These are phyloP conservation scores for Bombus fervidus DNA, from an alignment of 1,140 invertebrate species.

Conservation along the genomic window DNA sequence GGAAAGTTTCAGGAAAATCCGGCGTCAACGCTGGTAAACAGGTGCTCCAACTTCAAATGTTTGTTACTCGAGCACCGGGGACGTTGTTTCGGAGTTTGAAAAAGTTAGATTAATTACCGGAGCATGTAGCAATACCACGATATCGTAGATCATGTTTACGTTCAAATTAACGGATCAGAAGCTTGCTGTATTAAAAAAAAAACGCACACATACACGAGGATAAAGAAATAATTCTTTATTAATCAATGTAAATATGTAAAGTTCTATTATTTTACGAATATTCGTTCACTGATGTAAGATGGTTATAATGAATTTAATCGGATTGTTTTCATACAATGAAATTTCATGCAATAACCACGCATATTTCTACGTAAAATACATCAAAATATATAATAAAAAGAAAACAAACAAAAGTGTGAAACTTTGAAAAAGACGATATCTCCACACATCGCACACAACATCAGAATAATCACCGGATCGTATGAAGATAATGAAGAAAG, in stretches of 20 bases:
- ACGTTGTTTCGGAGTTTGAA: slow-evolving; percentile 34
- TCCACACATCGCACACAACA: too few relatives aligned
- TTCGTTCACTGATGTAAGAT: neutral
- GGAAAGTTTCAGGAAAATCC: slow-evolving; percentile 22
- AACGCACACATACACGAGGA: neutral
- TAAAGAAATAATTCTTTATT: neutral
- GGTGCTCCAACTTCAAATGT: slow-evolving; percentile 30
- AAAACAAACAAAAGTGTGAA: neutral
- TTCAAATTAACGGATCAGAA: slow-evolving; percentile 6
- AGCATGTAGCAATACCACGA: slow-evolving; percentile 1
- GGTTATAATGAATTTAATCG: neutral
- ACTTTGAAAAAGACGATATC: too few relatives aligned
- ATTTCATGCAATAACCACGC: too few relatives aligned
- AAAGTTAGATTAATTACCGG: slow-evolving; percentile 37
- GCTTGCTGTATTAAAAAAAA: neutral
- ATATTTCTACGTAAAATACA: too few relatives aligned
- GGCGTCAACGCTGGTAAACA: slow-evolving; percentile 15
- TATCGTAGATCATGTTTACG: slow-evolving; percentile 13
- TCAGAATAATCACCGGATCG: too few relatives aligned
- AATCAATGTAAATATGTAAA: neutral
- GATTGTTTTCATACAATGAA: neutral
- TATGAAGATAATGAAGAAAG: too few relatives aligned
- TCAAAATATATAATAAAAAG: neutral
- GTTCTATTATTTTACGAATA: neutral
- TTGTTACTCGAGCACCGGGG: slow-evolving; percentile 18